Base-by-base conservation (phyloP, 2,888 invertebrate species). In the Amphipyra tragopoginis region DNA sequence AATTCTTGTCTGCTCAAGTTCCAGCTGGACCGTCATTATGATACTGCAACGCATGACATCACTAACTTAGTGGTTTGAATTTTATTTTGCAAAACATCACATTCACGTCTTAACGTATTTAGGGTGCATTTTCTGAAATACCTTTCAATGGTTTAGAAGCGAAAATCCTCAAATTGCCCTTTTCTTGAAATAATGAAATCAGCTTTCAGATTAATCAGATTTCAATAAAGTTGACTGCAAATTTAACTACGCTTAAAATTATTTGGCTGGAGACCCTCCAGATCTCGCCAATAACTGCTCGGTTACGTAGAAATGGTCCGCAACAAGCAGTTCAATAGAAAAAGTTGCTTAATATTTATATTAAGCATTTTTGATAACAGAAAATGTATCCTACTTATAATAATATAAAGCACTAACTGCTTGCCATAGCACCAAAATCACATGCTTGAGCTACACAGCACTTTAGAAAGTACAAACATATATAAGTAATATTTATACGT, bases 341-440 rank as follows among this genome's bases (percentile, higher is more conserved):
- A n/a, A n/a, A n/a, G n/a, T n/a, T n/a, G n/a, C n/a, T n/a, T 1
- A 1, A 26, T 14, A 34, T 8, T 10, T 2, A 36, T 21, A 21
- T 36, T 5, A 36, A 4, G 8, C 8, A 36, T 6, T 42, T 45
- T 42, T 4, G 11, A 15, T 6, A 0, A 47, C 65, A 48, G 80
- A 85, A 87, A 90, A 87, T 89, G 83, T 86, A 86, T 89, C 86
- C 86, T 82, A 79, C 73, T 81, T 85, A 75, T 73, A 81, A 76
- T 77, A 75, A 81, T 65, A 80, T 63, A 78, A 77, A 86, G 88
- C 92, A 94, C 93, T 93, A 93, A 93, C 90, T 83, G 94, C 93
- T 92, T 93, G 93, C 90, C 84, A 86, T 79, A 86, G 88, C 90
- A 91, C 90, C 82, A 76, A 85, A 50, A 82, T 82, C 87, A 90